Evolutionary conservation across 30 jellyfish, hydroid and myxozoan species (phyloP), one percentile per base, ranked within the genome.

Genomic region (Clytia hemisphaerica): DNA sequence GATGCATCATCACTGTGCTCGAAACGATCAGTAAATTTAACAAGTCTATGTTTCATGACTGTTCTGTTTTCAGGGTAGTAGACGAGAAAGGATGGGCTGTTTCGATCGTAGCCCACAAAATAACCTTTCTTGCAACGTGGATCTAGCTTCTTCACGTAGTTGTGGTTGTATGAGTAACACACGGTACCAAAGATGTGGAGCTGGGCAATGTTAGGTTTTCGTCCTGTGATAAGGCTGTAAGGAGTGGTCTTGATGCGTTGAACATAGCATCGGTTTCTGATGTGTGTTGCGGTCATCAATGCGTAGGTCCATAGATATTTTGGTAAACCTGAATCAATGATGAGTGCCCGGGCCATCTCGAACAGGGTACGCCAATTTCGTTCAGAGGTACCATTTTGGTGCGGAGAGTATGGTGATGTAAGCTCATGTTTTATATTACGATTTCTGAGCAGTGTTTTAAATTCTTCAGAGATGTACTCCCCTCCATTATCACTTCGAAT

Each of bases 361-460:
- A 65, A 65, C 40, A 40, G 15, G 12, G 78, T n/a, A 35, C 77
- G 76, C 78, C 78, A 65, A 14, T 40, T 65, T 65, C 78, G 37
- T 40, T 65, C 78, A 6, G 78, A 76, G 48, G 78, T 65, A 16
- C 78, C 78, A 45, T 65, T 65, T 65, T 65, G 78, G 53, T 65
- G 78, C 18, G 76, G 78, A 6, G 78, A 65, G 59, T 65, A 40
- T 34, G 78, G 78, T 65, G 78, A 65, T 6, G 77, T 35, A 7
- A 65, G 33, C 40, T 65, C 78, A 37, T 77, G 91, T 16, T 50
- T 26, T 0, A 63, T 63, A 0, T 61, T 55, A 40, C 66, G 44
- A 16, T 38, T 72, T 18, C 44, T 22, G 1, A 72, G 40, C 1
- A 72, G 37, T 4, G 67, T 16, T 38, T 72, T 45, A 72, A 55